These are phyloP conservation scores for Pleuronectes platessa DNA, from an alignment of 2,113 vertebrate genomes.

Conservation along the genomic window DNA sequence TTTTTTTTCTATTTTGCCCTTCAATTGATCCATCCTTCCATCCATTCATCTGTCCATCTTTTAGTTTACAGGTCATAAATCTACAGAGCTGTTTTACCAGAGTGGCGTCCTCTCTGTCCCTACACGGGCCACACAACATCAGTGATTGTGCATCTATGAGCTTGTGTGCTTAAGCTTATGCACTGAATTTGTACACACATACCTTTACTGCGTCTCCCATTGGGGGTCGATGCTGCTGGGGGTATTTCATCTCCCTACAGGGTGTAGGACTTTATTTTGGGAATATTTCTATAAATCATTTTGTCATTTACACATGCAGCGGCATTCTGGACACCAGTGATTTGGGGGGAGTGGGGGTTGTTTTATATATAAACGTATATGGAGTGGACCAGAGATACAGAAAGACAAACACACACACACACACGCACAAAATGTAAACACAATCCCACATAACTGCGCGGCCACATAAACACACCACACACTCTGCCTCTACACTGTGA, in stretches of 20 bases:
- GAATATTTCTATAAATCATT: constrained; percentile 85
- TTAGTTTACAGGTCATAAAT: constrained; percentile 75
- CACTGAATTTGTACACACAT: constrained; percentile 35
- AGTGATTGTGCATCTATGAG: constrained; percentile 44
- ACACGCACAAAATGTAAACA: constrained; percentile 46
- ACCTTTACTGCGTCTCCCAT: constrained; percentile 52
- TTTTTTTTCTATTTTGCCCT: constrained; percentile 55
- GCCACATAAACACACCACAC: constrained; percentile 65
- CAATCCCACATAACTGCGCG: constrained; percentile 43
- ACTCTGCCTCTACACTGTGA: constrained; percentile 75
- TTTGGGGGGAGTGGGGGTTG: constrained; percentile 72
- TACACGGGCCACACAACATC: constrained; percentile 83
- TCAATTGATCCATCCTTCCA: constrained; percentile 65
- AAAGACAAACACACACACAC: constrained; percentile 11
- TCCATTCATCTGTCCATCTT: constrained; percentile 68
- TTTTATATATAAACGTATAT: constrained; percentile 81
- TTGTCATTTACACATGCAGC: constrained; percentile 82
- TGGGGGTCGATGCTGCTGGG: constrained; percentile 43
- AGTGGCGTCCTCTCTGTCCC: constrained; percentile 81
- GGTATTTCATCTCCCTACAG: constrained; percentile 56
- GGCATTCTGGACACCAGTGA: constrained; percentile 78
- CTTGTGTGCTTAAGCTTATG: constrained; percentile 44
- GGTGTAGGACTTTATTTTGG: constrained; percentile 73
- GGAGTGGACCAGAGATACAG: constrained; percentile 47
- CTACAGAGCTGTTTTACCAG: constrained; percentile 63